Conservation (phyloP, 2,113 vertebrate species). For the Trinectes maculatus region DNA sequence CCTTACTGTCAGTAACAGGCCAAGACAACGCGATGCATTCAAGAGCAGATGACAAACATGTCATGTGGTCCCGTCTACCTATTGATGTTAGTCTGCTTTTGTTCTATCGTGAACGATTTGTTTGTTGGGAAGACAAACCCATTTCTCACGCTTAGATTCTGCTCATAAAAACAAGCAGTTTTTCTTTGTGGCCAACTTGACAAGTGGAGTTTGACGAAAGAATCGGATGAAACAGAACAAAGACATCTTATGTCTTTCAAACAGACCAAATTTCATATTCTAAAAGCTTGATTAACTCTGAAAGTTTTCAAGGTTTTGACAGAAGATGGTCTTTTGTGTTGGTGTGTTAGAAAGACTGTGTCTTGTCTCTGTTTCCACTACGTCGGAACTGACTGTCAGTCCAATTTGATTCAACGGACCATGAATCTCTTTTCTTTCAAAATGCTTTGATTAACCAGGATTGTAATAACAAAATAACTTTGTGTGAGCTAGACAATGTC, state of each 20-base stretch:
- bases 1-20: constrained; percentile 10
- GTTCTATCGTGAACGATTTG: too few species aligned
- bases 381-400: background rate
- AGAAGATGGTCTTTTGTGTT: background rate
- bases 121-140: background rate
- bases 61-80: background rate
- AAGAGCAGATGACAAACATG: constrained; percentile 8
- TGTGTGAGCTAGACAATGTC: background rate
- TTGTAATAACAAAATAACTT: background rate
- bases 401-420: constrained; percentile 1
- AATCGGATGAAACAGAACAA: background rate
- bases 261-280: background rate
- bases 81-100: background rate
- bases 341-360: background rate
- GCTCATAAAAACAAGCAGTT: background rate
- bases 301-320: background rate
- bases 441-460: background rate
- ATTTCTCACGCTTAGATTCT: background rate
- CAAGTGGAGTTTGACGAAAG: background rate
- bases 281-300: background rate
- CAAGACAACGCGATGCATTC: constrained; percentile 5
- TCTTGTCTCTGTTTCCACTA: background rate
- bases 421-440: background rate
- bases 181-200: background rate
- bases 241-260: background rate